phyloP scores from a whole-genome alignment of 2,888 invertebrate genomes.

The Baccha elongata region DNA sequence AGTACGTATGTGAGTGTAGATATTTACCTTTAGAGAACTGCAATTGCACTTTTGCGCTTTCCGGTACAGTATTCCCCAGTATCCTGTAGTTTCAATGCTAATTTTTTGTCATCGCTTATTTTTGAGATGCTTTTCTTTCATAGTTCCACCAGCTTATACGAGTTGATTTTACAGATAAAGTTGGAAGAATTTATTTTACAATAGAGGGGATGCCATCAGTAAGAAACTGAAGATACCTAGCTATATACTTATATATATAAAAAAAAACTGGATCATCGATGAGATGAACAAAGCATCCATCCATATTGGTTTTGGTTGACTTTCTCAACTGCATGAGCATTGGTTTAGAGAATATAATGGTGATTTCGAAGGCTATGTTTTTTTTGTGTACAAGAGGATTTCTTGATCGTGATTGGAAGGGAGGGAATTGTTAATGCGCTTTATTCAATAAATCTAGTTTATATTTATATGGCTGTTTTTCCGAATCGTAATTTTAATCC shows the following conservation, averaged over 20 bases:
- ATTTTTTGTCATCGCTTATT: conserved; percentile 64
- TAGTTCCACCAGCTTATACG: neutral
- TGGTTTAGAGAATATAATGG: conserved; percentile 42
- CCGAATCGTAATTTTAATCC: no score
- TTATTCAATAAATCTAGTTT: no score
- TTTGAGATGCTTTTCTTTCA: conserved; percentile 31
- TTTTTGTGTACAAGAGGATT: neutral
- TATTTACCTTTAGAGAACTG: conserved; percentile 9
- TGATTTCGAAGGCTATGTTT: conserved; percentile 3
- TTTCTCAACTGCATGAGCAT: conserved; percentile 30
- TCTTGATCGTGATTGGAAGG: conserved; percentile 49
- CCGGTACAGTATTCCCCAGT: conserved; percentile 36
- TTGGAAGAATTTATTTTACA: conserved; percentile 54
- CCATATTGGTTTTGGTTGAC: conserved; percentile 31
- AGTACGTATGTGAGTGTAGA: neutral
- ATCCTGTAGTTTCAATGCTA: conserved; percentile 70
- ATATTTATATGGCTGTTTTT: no score
- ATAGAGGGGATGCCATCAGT: neutral
- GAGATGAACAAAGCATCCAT: conserved; percentile 63
- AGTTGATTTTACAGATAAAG: conserved; percentile 66
- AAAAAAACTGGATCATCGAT: conserved; percentile 61
- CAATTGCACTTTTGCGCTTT: conserved; percentile 72
- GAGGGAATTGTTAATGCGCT: conserved; percentile 24
- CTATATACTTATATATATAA: no score
- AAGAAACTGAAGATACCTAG: conserved; percentile 1